Base-by-base conservation (phyloP, 2,888 invertebrate genomes). In the Anoplius nigerrimus region DNA sequence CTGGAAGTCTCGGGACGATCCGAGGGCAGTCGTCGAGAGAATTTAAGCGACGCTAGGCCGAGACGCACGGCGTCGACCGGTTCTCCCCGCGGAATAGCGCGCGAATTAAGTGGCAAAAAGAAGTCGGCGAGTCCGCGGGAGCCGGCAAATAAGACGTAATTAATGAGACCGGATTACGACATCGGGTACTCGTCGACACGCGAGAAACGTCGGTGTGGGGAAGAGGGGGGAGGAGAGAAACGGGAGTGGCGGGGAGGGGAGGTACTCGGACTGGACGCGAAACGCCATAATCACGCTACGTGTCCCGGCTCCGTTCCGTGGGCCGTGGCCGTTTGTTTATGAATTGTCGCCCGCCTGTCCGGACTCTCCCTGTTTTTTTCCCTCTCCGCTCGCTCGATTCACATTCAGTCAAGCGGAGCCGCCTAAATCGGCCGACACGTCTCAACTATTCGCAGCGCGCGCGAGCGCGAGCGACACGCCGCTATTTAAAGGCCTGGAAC, bases 81-180 rank as follows among this genome's bases (percentile, higher is more conserved):
- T 34, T 34, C 34, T 20, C 16, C 16, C 48, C 48, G 48, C 18
- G 16, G 18, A 20, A 48, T 48, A 20, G 48, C 18, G 48, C 18
- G 0, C 21, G 56, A 24, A 34, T 45, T 43, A 46, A 52, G 54
- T 60, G 51, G 65, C 27, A 13, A 45, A 16, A 13, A 24, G 46
- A 57, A 48, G 27, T 18, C 57, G 53, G 52, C 59, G 43, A 59
- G 59, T n/a, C 82, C 79, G 81, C 84, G 85, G 83, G 83, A n/a
- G n/a, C n/a, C 84, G 84, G 82, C 84, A 83, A 84, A 82, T 82
- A 82, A 82, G 79, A 75, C 76, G 81, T 83, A 83, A 85, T 85
- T 85, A 86, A 85, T 86, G 84, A 84, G 80, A 70, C 75, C 71
- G 82, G 82, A 83, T 83, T 79, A 81, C 82, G 81, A 82, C 82